phyloP scores from a whole-genome alignment of 2,888 invertebrate species.

The Ophonus ardosiacus region DNA sequence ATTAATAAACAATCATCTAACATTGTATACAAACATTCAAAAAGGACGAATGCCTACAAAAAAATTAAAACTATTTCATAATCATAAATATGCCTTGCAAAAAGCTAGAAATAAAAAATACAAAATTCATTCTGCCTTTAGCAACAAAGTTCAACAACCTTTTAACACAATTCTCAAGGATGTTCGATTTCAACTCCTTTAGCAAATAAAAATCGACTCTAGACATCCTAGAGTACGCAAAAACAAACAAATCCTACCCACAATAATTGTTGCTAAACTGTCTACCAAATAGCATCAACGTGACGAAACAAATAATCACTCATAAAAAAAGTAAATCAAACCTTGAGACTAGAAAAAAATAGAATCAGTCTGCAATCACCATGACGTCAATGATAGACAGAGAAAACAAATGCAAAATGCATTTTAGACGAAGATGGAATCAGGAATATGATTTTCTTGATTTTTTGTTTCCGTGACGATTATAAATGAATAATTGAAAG shows the following conservation, averaged over 20 bases:
- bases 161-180: conserved; percentile 42
- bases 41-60: background rate
- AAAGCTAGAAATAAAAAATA: conserved; percentile 4
- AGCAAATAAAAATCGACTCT: background rate
- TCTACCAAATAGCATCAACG: conserved; percentile 17
- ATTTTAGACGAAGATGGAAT: conserved; percentile 35
- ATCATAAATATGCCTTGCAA: background rate
- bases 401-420: conserved; percentile 16
- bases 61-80: background rate
- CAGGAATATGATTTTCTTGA: conserved; percentile 4
- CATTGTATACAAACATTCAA: background rate
- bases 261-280: conserved; percentile 15
- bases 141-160: conserved; percentile 38
- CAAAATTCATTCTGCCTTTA: conserved; percentile 28
- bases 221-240: background rate
- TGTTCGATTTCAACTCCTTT: conserved; percentile 8
- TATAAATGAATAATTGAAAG: background rate
- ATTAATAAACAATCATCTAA: background rate
- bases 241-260: conserved; percentile 1
- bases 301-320: conserved; percentile 39
- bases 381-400: conserved; percentile 54
- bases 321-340: conserved; percentile 48
- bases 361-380: conserved; percentile 44
- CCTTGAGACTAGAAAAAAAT: conserved; percentile 58
- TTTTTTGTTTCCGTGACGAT: background rate